Evolutionary conservation across 1,140 invertebrate species (phyloP), one percentile per base, ranked within the genome.

Genomic region (Hestina assimilis): DNA sequence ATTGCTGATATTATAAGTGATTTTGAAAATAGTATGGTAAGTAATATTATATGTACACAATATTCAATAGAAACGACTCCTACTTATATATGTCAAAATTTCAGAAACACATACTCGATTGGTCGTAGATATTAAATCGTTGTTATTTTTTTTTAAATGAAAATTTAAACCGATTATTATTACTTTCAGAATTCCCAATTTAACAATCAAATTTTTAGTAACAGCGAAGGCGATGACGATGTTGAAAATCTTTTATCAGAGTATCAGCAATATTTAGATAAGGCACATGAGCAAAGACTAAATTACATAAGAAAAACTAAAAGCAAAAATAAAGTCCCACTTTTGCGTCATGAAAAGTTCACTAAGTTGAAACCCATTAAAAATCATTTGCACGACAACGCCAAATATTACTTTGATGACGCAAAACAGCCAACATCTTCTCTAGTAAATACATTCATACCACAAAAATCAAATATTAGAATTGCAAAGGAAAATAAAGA

Each of bases 181-280:
- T 58, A 26, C 26, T 77, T 76, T 17, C 61, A 85, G 82, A 74
- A 73, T 59, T 28, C 68, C 2, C 65, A 68, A 28, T 46, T 72
- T 3, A 69, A 72, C 42, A 41, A 43, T 4, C 35, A 66, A 26
- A 12, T 45, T 4, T 66, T 72, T 20, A 77, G 66, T 59, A 71
- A 69, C 11, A 82, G 75, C 58, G 78, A 81, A 51, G 80, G 78
- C 52, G 69, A 79, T 23, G 84, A 87, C 58, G 72, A 76, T 33
- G 61, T 84, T 4, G 79, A 84, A 56, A 69, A 80, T 52, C 63
- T 87, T 17, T 41, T 85, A 59, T 58, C 67, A 21, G 82, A 87
- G 60, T 87, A 87, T 53, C 78, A 85, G 57, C 65, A 75, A 31
- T 77, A 82, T 57, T 75, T 87, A 66, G 78, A 87, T 15, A 87